phyloP scores from a whole-genome alignment of 2,888 invertebrate species.

The Temnothorax ravouxi region DNA sequence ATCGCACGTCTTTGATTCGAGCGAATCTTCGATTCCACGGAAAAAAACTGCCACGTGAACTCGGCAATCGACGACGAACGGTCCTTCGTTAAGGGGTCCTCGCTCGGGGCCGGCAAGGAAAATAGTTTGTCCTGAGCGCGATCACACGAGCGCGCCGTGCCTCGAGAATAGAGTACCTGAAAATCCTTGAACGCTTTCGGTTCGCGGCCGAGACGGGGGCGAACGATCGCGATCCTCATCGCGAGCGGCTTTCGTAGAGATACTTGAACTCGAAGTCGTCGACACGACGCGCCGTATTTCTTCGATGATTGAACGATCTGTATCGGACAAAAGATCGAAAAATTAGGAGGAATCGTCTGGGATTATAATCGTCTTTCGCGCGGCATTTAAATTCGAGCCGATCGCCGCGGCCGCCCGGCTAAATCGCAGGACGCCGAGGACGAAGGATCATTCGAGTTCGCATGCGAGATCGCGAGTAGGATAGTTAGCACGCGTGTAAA shows the following conservation, averaged over 20 bases:
- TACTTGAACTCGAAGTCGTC: slow-evolving; percentile 19
- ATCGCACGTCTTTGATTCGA: slow-evolving; percentile 34
- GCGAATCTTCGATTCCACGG: slow-evolving; percentile 7
- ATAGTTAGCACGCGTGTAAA: slow-evolving; percentile 85
- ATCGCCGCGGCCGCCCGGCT: slow-evolving; percentile 5
- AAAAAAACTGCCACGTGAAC: slow-evolving; percentile 15
- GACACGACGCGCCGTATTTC: slow-evolving; percentile 1
- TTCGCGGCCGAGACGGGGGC: slow-evolving; percentile 4
- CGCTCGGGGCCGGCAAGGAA: slow-evolving; percentile 15
- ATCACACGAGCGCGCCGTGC: slow-evolving; percentile 32
- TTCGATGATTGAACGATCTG: slow-evolving; percentile 1
- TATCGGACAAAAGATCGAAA: slow-evolving; percentile 6
- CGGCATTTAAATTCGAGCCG: slow-evolving; percentile 20
- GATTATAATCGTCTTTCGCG: slow-evolving; percentile 45
- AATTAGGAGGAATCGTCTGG: slow-evolving; percentile 12
- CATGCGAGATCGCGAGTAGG: slow-evolving; percentile 63
- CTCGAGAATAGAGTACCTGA: slow-evolving; percentile 58
- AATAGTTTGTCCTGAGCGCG: slow-evolving; percentile 34
- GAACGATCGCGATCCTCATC: not conserved
- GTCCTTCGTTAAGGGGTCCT: slow-evolving; percentile 62
- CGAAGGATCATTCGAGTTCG: slow-evolving; percentile 66
- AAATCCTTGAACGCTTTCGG: slow-evolving; percentile 44
- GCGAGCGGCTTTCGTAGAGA: slow-evolving; percentile 5
- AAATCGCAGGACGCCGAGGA: slow-evolving; percentile 51
- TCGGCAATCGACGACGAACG: slow-evolving; percentile 61